phyloP scores from a whole-genome alignment of 2,888 invertebrate genomes.

The Brachylomia viminalis region DNA sequence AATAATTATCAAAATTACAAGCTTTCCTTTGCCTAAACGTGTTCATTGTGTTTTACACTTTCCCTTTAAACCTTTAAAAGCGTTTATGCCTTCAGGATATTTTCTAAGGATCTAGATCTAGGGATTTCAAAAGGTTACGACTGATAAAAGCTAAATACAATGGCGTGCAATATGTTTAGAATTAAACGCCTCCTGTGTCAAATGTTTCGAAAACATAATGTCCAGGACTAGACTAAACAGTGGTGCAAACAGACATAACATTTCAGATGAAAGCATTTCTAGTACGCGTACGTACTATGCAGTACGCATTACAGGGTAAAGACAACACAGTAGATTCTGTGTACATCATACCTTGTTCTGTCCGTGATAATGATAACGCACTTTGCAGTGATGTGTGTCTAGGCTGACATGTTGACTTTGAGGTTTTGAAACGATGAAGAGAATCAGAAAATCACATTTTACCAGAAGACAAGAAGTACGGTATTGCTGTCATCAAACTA shows the following conservation, averaged over 20 bases:
- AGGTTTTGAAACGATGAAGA: not conserved
- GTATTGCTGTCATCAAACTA: too few relatives aligned
- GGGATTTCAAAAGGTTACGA: not conserved
- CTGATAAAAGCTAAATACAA: not conserved
- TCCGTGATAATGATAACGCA: not conserved
- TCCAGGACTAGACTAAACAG: constrained; percentile 34
- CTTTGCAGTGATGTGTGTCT: not conserved
- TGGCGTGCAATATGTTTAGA: not conserved
- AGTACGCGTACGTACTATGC: not conserved
- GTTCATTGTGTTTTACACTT: not conserved
- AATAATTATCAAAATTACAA: not conserved
- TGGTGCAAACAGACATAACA: constrained; percentile 8
- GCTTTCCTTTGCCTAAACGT: not conserved
- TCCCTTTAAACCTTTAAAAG: not conserved
- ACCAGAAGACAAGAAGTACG: not conserved
- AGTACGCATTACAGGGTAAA: not conserved
- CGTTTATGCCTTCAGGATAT: not conserved
- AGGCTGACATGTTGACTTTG: constrained; percentile 4
- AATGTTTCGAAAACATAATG: constrained; percentile 1
- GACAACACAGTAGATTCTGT: constrained; percentile 23
- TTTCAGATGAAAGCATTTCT: not conserved
- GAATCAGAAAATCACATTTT: not conserved
- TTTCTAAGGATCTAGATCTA: not conserved
- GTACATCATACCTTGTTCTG: not conserved
- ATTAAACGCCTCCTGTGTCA: not conserved